Evolutionary conservation across 2,888 invertebrate species (phyloP), one percentile per base, ranked within the genome.

Genomic region (Pherbina coryleti): DNA sequence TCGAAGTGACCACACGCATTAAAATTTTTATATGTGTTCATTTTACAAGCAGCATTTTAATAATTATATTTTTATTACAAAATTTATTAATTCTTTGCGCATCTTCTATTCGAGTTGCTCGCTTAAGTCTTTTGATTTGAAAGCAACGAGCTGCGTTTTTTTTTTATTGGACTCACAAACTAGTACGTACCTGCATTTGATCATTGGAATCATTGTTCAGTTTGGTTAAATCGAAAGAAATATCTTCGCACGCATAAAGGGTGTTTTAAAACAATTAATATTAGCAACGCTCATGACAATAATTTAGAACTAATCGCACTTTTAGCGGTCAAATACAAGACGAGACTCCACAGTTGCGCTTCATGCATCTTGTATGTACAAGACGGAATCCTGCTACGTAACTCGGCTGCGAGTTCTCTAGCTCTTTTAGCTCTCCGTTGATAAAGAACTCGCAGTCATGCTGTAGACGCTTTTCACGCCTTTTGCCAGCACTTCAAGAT

Each of bases 251-350:
- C 44, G 44, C 7, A n/a, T 19, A 37, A 34, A 37, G 3, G 11
- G 69, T 49, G 49, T 69, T 44, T 44, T 22, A 51, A 67, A 69
- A 69, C 69, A 69, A 69, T 69, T 69, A 69, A 69, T 25, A 69
- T 9, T 22, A 51, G n/a, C 28, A 28, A 51, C 9, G 51, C 34
- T 69, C 28, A 49, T 4, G 14, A 51, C 49, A 51, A 69, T 69
- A 53, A 69, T 51, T 69, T 28, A 69, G 25, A 11, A 28, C 69
- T 69, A 19, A 69, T 69, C 69, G 69, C 49, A 25, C 69, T 34
- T 69, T 22, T 51, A 69, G 69, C 25, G 37, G 69, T 25, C 19
- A 11, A 34, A 66, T 28, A 44, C 14, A 44, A 60, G 28, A 25
- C 28, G n/a, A 22, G 28, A 5, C 11, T 60, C 9, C 57, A 60